These are phyloP conservation scores for Cetoscarus ocellatus DNA, from an alignment of 2,797 vertebrate species.

Conservation along the genomic window DNA sequence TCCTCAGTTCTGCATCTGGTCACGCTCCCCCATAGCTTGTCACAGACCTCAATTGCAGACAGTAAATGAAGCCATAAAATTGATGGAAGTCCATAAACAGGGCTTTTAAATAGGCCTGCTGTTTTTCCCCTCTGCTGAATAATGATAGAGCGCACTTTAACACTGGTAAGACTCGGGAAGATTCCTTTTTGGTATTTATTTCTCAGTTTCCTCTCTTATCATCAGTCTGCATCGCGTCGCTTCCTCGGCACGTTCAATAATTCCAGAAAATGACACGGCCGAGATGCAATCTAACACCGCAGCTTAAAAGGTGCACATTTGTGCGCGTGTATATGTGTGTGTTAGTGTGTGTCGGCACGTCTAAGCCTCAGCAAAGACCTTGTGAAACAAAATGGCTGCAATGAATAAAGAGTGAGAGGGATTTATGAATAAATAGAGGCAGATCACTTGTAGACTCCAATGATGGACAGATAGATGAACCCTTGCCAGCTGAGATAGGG, in stretches of 20 bases:
- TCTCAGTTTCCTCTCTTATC: conserved; percentile 65
- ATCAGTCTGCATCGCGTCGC: conserved; percentile 57
- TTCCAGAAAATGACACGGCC: conserved; percentile 55
- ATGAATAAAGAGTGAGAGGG: conserved; percentile 72
- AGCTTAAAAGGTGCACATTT: conserved; percentile 37
- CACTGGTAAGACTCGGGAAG: conserved; percentile 36
- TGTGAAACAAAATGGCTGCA: conserved; percentile 76
- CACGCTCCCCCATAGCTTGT: conserved; percentile 62
- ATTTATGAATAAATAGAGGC: conserved; percentile 79
- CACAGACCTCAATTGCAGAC: conserved; percentile 72
- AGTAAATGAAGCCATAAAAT: conserved; percentile 75
- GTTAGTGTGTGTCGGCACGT: conserved; percentile 10
- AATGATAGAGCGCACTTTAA: conserved; percentile 62
- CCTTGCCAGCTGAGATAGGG: conserved; percentile 68
- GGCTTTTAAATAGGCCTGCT: conserved; percentile 70
- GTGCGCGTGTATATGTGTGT: neutral
- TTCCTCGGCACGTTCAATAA: conserved; percentile 57
- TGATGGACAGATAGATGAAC: conserved; percentile 79
- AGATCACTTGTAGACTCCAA: conserved; percentile 64
- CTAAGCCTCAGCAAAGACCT: conserved; percentile 62
- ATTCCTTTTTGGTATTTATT: conserved; percentile 63
- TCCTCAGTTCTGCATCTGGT: conserved; percentile 39
- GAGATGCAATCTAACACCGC: conserved; percentile 56
- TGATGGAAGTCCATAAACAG: conserved; percentile 75
- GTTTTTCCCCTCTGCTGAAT: conserved; percentile 67